phyloP scores from a whole-genome alignment of 1,140 invertebrate species.

The Vollenhovia emeryi region DNA sequence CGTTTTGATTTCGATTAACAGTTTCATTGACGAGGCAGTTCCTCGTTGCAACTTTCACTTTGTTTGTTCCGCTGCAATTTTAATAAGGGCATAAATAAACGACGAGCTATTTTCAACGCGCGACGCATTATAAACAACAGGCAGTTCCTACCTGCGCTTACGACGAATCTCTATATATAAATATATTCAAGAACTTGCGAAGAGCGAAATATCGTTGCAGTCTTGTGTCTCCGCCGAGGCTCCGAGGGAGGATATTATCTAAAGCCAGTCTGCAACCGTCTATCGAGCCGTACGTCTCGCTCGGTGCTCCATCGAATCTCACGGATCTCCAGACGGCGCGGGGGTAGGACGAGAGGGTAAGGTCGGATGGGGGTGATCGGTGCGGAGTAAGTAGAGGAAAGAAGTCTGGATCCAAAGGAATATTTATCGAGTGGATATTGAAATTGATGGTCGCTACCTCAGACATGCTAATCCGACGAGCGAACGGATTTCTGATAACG shows the following conservation, averaged over 20 bases:
- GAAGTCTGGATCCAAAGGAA: conserved; percentile 77
- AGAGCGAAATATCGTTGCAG: conserved; percentile 69
- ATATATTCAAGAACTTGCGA: conserved; percentile 63
- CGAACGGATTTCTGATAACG: conserved; percentile 76
- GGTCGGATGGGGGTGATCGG: conserved; percentile 56
- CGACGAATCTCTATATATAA: conserved; percentile 1
- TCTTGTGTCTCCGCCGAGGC: conserved; percentile 38
- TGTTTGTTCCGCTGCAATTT: not conserved
- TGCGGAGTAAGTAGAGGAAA: conserved; percentile 67
- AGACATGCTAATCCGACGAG: conserved; percentile 79
- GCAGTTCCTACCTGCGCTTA: not conserved
- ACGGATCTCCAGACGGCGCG: conserved; percentile 62
- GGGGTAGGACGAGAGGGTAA: not conserved
- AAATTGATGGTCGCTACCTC: conserved; percentile 79
- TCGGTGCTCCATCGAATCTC: conserved; percentile 71
- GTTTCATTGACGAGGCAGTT: not conserved
- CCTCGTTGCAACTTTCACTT: not conserved
- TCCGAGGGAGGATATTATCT: conserved; percentile 74
- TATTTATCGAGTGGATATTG: conserved; percentile 80
- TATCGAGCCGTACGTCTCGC: conserved; percentile 68
- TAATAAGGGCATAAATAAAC: conserved; percentile 13
- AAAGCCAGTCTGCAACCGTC: conserved; percentile 74
- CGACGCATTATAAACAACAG: not conserved
- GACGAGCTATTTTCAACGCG: not conserved
- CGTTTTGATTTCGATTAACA: conserved; percentile 12